A percentile compares a stretch with the other conserved stretches of the same genome.
phyloP scores from a whole-genome alignment of 35 echinoderm and acorn worm species.

The Amphiura filiformis region DNA sequence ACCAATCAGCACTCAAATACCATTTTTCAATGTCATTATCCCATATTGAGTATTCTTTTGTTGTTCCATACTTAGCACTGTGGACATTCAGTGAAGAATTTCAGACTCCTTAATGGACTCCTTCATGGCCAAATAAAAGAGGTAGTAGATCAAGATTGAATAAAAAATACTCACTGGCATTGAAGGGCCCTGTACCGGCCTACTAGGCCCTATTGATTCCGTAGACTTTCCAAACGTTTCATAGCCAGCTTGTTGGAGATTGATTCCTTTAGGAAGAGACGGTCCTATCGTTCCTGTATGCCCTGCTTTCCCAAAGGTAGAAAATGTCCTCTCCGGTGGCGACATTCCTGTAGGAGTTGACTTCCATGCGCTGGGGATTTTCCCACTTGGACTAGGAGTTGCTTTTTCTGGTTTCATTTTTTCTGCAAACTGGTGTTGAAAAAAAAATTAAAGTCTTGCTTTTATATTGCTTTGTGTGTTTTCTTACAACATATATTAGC shows the following conservation, averaged over 20 bases:
- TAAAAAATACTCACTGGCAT: constrained; percentile 25
- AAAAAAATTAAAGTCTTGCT: not conserved
- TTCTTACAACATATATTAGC: too few species aligned
- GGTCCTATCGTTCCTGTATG: not conserved
- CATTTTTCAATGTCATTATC: too few species aligned
- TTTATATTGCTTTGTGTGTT: too few species aligned
- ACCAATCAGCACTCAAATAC: too few species aligned
- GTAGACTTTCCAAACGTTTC: not conserved
- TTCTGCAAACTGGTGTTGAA: not conserved
- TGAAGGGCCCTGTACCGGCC: constrained; percentile 42
- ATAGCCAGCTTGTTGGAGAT: not conserved
- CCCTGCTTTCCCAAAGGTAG: constrained; percentile 47
- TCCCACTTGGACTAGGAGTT: not conserved
- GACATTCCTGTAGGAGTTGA: not conserved
- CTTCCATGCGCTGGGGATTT: not conserved
- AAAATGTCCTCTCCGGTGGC: constrained; percentile 38
- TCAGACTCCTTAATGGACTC: too few species aligned
- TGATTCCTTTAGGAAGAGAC: not conserved
- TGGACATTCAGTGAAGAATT: too few species aligned
- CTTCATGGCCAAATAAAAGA: too few species aligned
- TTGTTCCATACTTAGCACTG: not conserved
- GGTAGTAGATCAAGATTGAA: too few species aligned
- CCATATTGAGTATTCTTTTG: too few species aligned
- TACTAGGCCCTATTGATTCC: not conserved
- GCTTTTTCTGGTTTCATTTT: not conserved